phyloP scores from a whole-genome alignment of 2,888 invertebrate species.

The Cosmorhoe ocellata region DNA sequence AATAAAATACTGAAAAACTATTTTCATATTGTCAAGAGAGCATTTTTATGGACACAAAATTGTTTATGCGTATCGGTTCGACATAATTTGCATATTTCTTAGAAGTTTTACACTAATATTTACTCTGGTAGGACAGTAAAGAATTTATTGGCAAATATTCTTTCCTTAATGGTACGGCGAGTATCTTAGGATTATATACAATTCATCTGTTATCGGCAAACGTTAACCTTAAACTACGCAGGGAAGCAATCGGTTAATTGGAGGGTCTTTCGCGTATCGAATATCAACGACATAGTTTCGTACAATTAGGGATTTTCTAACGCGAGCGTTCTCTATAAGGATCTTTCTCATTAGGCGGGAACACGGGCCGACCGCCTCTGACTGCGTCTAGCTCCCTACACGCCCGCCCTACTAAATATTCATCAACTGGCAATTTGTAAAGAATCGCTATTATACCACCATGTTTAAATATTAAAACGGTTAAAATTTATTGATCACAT shows the following conservation, averaged over 20 bases:
- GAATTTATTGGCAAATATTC: conserved; percentile 8
- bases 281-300: conserved; percentile 69
- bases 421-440: conserved; percentile 66
- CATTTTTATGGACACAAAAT: conserved; percentile 9
- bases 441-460: conserved; percentile 57
- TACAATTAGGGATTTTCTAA: conserved; percentile 75
- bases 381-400: conserved; percentile 41
- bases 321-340: conserved; percentile 64
- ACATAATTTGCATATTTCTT: conserved; percentile 12
- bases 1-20: conserved; percentile 41
- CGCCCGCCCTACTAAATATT: conserved; percentile 67
- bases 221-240: conserved; percentile 37
- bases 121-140: conserved; percentile 2
- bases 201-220: conserved; percentile 30
- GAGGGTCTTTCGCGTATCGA: conserved; percentile 57
- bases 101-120: conserved; percentile 5
- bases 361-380: conserved; percentile 51
- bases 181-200: conserved; percentile 13
- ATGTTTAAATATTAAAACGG: conserved; percentile 49
- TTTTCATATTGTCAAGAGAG: conserved; percentile 27
- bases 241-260: conserved; percentile 56
- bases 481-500: conserved; percentile 60
- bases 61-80: not conserved
- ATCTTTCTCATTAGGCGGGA: conserved; percentile 66
- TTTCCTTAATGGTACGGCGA: conserved; percentile 5